Evolutionary conservation across 35 echinoderm and acorn worm genomes (phyloP).

Genomic region (Heliocidaris tuberculata): DNA sequence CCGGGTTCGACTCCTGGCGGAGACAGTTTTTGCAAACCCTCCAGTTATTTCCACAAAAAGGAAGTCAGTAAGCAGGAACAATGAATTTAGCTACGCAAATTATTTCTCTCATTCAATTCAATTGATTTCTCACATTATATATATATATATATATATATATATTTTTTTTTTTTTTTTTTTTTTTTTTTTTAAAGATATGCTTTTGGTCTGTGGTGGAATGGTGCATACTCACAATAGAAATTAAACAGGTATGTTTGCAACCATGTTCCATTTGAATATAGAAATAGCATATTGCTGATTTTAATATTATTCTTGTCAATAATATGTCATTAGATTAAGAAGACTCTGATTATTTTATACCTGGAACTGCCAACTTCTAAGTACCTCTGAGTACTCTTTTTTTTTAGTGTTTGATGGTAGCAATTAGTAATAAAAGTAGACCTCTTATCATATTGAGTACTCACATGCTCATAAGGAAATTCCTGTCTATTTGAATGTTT

Average conservation of each 20-base stretch:
- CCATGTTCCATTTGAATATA: neutral
- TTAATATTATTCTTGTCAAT: too few relatives aligned
- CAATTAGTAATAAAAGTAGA: neutral
- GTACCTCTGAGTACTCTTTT: neutral
- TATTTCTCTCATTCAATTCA: too few relatives aligned
- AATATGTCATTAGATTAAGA: neutral
- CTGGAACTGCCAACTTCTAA: slow-evolving; percentile 7
- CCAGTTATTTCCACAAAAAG: too few relatives aligned
- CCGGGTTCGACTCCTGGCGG: too few relatives aligned
- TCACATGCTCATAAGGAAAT: neutral
- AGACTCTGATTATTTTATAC: neutral
- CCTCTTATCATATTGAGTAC: neutral
- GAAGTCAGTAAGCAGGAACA: too few relatives aligned
- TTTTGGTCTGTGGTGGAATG: neutral
- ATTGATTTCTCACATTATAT: too few relatives aligned
- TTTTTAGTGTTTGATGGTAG: neutral
- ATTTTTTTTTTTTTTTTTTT: too few relatives aligned
- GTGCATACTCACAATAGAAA: neutral
- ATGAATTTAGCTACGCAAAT: too few relatives aligned
- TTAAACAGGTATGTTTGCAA: neutral
- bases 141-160: too few relatives aligned
- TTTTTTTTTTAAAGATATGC: too few relatives aligned
- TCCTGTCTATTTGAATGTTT: neutral
- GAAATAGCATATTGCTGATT: neutral
- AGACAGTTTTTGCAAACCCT: too few relatives aligned